A percentile compares a stretch with the other conserved stretches of the same genome.
Conservation (phyloP, 1,140 invertebrate species). For the Diachasmimorpha longicaudata region DNA sequence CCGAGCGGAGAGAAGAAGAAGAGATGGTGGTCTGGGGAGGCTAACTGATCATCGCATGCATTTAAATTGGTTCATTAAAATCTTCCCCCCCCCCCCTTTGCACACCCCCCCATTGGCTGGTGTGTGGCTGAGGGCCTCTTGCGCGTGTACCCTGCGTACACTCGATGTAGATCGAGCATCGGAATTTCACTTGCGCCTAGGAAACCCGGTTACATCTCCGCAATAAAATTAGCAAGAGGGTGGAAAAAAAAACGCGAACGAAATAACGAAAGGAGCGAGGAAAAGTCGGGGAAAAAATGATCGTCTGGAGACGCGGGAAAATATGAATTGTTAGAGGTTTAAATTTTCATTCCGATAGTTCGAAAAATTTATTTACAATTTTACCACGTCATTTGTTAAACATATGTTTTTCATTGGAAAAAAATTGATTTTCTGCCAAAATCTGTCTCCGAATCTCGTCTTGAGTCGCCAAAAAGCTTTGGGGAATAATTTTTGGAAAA, state of each 20-base stretch:
- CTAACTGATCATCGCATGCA: conserved; percentile 65
- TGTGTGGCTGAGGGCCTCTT: conserved; percentile 15
- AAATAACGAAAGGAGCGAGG: background rate
- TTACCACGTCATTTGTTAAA: too few relatives aligned
- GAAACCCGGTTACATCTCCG: background rate
- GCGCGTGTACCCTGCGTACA: conserved; percentile 5
- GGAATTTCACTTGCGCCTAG: conserved; percentile 1
- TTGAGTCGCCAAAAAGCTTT: too few relatives aligned
- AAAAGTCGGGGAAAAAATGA: background rate
- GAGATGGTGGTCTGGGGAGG: conserved; percentile 56
- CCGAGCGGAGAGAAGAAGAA: conserved; percentile 48
- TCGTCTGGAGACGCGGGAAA: background rate
- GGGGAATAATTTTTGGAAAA: too few relatives aligned
- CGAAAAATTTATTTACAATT: too few relatives aligned
- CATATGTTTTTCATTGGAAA: too few relatives aligned
- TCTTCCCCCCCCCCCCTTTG: conserved; percentile 42
- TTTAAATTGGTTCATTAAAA: conserved; percentile 66
- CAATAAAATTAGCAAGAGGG: background rate
- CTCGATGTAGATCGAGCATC: background rate
- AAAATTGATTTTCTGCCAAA: too few relatives aligned
- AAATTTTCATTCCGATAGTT: too few relatives aligned
- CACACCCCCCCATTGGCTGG: conserved; percentile 38
- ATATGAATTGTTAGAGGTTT: too few relatives aligned
- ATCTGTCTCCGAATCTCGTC: too few relatives aligned
- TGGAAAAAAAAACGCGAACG: background rate